A percentile compares a stretch with the other conserved stretches of the same genome.
Conservation (phyloP, 2,113 vertebrate species). For the Sinocyclocheilus anophthalmus region DNA sequence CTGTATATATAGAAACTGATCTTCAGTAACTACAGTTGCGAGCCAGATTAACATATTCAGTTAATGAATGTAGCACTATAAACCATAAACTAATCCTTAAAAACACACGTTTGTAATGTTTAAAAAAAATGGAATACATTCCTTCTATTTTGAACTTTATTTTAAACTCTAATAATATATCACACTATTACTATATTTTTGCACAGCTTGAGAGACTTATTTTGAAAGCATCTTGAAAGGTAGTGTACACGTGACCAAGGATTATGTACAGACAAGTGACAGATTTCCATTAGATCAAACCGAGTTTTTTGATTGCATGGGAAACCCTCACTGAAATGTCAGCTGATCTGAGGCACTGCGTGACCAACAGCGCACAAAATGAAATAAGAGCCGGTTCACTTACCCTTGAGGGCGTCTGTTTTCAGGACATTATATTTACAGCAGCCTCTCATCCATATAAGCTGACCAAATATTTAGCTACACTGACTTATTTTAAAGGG, state of each 20-base stretch:
- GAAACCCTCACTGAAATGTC: background rate
- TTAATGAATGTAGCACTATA: background rate
- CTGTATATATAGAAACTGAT: no score
- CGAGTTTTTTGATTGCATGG: background rate
- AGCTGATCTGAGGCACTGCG: background rate
- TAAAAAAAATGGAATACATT: no score
- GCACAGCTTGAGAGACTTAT: background rate
- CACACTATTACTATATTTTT: background rate
- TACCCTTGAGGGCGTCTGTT: background rate
- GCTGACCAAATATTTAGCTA: background rate
- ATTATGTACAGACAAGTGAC: background rate
- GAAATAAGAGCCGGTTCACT: background rate
- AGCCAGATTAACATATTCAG: background rate
- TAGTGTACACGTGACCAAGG: background rate
- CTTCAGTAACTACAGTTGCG: background rate
- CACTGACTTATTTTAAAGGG: no score
- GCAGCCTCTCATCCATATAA: background rate
- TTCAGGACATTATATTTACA: background rate
- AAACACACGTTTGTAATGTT: background rate
- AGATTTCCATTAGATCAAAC: background rate
- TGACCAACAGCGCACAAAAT: background rate
- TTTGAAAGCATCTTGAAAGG: background rate
- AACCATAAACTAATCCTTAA: background rate
- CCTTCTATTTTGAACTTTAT: no score
- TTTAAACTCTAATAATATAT: no score